Evolutionary conservation across 2,113 vertebrate genomes (phyloP), one percentile per base, ranked within the genome.

Genomic region (Polyodon spathula): DNA sequence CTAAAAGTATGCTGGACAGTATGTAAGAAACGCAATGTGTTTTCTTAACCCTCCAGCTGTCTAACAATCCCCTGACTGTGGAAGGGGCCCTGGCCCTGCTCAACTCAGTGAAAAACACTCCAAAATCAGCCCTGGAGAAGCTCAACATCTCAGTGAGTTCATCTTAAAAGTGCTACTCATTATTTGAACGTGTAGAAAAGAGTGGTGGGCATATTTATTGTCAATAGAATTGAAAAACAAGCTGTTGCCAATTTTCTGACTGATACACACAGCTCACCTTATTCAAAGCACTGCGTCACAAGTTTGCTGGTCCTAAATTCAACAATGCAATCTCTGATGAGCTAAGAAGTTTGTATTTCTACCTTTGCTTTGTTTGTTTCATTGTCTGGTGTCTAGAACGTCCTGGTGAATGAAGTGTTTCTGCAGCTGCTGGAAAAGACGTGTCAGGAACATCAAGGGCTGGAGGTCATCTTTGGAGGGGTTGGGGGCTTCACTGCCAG

Each of bases 61-160:
- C 83, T 2, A 85, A 85, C 63, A 97, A 97, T 74, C 81, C 84
- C 11, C 39, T 97, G 59, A 93, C 74, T 10, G 75, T 89, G 67
- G 90, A 95, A 59, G 90, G 91, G n/a, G 91, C 93, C 1, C 46
- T 83, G 39, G 68, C 62, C 0, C 76, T 95, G 15, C 67, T 94
- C 58, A 74, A 63, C 10, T 62, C 85, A 54, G 74, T 96, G 58
- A 93, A 81, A 74, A 95, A 76, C 77, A 86, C 84, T 6, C 65
- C 76, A 10, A 92, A 78, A 72, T 81, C 84, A 64, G 84, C 69
- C 53, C 76, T 96, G 64, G 92, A 94, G 72, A 87, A 92, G 55
- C 85, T 95, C 63, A 85, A 94, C 75, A 88, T 96, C 68, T 89
- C 89, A 11, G 93, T 97, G 78, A 92, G 93, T 76, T 27, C 27